These are phyloP conservation scores for Agriopis marginaria DNA, from an alignment of 2,888 invertebrate genomes.

Conservation along the genomic window DNA sequence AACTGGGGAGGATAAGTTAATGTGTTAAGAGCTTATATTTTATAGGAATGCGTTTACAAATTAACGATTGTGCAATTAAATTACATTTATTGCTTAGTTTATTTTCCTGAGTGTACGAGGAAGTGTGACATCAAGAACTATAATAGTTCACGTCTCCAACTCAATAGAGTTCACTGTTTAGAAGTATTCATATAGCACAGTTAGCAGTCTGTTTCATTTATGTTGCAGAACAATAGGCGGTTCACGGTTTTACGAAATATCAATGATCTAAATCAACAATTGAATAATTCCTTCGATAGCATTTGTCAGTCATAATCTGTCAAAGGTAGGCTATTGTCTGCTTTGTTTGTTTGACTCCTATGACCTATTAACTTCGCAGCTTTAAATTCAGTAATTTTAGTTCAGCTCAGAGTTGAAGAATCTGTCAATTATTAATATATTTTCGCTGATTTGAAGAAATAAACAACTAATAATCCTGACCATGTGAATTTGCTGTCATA, in stretches of 20 bases:
- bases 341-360: conserved; percentile 20
- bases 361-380: conserved; percentile 19
- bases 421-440: too few species aligned
- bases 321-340: conserved; percentile 42
- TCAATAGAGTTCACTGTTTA: conserved; percentile 67
- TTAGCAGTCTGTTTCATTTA: conserved; percentile 72
- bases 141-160: conserved; percentile 62
- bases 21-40: not conserved
- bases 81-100: not conserved
- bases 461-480: not conserved
- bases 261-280: conserved; percentile 65
- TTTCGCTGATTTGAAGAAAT: too few species aligned
- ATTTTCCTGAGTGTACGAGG: conserved; percentile 34
- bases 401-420: too few species aligned
- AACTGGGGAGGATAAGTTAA: not conserved
- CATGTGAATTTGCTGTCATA: not conserved
- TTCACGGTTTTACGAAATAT: conserved; percentile 75
- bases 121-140: conserved; percentile 48
- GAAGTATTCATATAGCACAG: conserved; percentile 72
- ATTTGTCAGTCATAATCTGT: conserved; percentile 47
- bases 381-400: not conserved
- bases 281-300: conserved; percentile 55
- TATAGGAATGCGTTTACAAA: not conserved
- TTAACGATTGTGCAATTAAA: not conserved
- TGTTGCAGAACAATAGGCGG: conserved; percentile 75